phyloP scores from a whole-genome alignment of 2,113 vertebrate species.

The Eublepharis macularius region DNA sequence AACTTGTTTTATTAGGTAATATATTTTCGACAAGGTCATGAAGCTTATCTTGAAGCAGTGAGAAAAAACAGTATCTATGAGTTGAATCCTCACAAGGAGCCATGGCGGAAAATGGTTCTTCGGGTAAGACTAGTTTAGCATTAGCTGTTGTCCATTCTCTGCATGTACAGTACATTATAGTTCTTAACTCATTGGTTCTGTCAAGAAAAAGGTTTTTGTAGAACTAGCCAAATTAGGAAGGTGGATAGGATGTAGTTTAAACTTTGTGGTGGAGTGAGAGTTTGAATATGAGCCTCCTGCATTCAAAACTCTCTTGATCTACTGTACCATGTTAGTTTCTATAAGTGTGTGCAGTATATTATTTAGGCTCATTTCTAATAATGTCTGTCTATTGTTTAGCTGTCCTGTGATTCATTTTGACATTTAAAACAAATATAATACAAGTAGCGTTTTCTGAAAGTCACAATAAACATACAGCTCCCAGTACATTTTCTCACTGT shows the following conservation, averaged over 20 bases:
- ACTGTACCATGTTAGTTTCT: not conserved
- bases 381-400: not conserved
- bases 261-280: not conserved
- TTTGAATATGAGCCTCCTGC: not conserved
- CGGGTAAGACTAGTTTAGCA: constrained; percentile 77
- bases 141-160: not conserved
- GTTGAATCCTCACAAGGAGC: constrained; percentile 90
- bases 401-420: no score
- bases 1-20: constrained; percentile 81
- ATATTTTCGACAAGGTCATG: constrained; percentile 96
- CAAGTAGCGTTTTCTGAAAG: not conserved
- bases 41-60: constrained; percentile 95
- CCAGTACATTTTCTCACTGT: not conserved
- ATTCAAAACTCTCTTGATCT: not conserved
- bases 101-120: constrained; percentile 91
- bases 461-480: not conserved
- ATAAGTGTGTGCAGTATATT: not conserved
- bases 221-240: not conserved
- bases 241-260: not conserved
- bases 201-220: not conserved
- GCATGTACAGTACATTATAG: not conserved
- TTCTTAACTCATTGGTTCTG: not conserved
- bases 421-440: not conserved
- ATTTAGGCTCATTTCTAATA: not conserved
- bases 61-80: constrained; percentile 86